Evolutionary conservation across 2,797 vertebrate species (phyloP), one percentile per base, ranked within the genome.

Genomic region (Kryptopterus vitreolus): DNA sequence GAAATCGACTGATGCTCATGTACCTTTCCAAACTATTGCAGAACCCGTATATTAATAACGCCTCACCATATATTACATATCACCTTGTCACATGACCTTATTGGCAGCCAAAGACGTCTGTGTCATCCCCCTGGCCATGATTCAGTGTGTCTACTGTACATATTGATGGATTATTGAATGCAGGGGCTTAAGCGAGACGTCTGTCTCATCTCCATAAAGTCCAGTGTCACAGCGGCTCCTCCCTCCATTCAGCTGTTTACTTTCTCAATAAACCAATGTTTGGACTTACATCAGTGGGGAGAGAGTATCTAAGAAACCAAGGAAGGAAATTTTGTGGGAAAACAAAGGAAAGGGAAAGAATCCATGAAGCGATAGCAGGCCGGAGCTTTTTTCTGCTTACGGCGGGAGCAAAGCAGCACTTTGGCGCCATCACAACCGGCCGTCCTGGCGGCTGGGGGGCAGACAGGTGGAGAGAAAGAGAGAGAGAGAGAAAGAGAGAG

Each of bases 341-440:
- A 94, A 94, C 93, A 95, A 92, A 94, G 93, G 93, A 93, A 94
- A 90, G 82, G 93, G 93, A 94, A 94, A 94, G 92, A 93, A 94
- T 93, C 91, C 88, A 90, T 92, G 85, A n/a, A 87, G 90, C 90
- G 92, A 94, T 92, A 94, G 91, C 81, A 92, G 90, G 88, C 91
- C 92, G 91, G 76, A 91, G 90, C 90, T 91, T 90, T 90, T 92
- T 94, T 92, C 93, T 94, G 93, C 94, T 93, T 93, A 92, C 85
- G 84, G 90, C 89, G 89, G 84, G 89, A 91, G 86, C 88, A 83
- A 86, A 87, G 87, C 77, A 90, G 89, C 52, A 76, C 88, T 91
- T n/a, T 94, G 94, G 94, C 94, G 93, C 93, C 94, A 93, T 92
- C 88, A 85, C 84, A 90, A 91, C 89, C 89, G 90, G 92, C 92